phyloP scores from a whole-genome alignment of 2,113 vertebrate genomes.

The Perccottus glenii region DNA sequence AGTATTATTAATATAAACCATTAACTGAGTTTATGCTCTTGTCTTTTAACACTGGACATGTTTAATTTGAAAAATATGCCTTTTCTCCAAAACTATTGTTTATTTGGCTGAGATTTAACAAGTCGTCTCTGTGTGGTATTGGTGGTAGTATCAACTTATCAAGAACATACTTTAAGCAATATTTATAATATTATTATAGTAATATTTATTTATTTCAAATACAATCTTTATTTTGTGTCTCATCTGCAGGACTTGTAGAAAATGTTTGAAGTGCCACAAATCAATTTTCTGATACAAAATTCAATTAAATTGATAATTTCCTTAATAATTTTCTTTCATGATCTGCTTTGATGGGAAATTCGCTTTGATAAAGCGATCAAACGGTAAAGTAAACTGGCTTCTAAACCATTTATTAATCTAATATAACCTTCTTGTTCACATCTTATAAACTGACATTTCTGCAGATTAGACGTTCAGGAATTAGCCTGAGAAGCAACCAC shows the following conservation, averaged over 20 bases:
- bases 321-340: constrained; percentile 24
- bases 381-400: constrained; percentile 2
- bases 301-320: constrained; percentile 12
- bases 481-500: not conserved
- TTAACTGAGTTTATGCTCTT: too few species aligned
- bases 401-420: not conserved
- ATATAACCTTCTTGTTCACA: not conserved
- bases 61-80: too few species aligned
- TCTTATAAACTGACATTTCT: not conserved
- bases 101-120: too few species aligned
- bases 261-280: not conserved
- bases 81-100: too few species aligned
- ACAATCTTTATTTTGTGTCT: not conserved
- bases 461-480: not conserved
- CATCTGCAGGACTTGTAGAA: not conserved
- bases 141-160: too few species aligned
- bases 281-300: constrained; percentile 39
- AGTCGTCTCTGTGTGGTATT: too few species aligned
- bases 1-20: too few species aligned
- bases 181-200: too few species aligned
- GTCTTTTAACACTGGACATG: too few species aligned
- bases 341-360: constrained; percentile 46
- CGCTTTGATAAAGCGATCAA: constrained; percentile 38
- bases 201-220: not conserved
- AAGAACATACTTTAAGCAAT: too few species aligned